Evolutionary conservation across 2,113 vertebrate genomes (phyloP).

Genomic region (Telmatochromis bifrenatus): DNA sequence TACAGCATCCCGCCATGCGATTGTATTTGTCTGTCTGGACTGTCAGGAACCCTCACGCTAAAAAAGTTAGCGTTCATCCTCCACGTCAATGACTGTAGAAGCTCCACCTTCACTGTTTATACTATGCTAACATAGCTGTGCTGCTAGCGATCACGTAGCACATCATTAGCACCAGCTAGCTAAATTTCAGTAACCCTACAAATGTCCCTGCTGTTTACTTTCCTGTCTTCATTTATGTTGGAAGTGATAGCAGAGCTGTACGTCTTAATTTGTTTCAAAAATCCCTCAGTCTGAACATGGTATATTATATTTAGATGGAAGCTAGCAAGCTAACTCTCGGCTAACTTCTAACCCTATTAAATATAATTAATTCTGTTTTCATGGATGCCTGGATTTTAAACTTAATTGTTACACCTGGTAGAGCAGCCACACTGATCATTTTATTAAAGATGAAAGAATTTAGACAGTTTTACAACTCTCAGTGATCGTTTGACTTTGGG

Average conservation of each 20-base stretch:
- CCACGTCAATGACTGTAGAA: neutral
- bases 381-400: neutral
- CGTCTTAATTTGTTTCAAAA: neutral
- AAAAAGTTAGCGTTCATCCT: neutral
- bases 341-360: neutral
- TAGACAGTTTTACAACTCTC: neutral
- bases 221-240: neutral
- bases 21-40: neutral
- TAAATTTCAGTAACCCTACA: neutral
- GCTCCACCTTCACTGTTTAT: neutral
- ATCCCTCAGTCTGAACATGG: neutral
- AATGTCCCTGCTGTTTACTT: neutral
- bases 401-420: neutral
- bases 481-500: neutral
- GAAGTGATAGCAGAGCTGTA: neutral
- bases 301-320: neutral
- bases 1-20: neutral
- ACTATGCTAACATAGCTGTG: neutral
- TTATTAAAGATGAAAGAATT: neutral
- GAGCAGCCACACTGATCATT: neutral
- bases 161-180: neutral
- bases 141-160: neutral
- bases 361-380: neutral
- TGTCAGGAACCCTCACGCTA: neutral
- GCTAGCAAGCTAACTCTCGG: neutral